Evolutionary conservation across 1,140 invertebrate genomes (phyloP), one percentile per base, ranked within the genome.

Genomic region (Hermetia illucens): DNA sequence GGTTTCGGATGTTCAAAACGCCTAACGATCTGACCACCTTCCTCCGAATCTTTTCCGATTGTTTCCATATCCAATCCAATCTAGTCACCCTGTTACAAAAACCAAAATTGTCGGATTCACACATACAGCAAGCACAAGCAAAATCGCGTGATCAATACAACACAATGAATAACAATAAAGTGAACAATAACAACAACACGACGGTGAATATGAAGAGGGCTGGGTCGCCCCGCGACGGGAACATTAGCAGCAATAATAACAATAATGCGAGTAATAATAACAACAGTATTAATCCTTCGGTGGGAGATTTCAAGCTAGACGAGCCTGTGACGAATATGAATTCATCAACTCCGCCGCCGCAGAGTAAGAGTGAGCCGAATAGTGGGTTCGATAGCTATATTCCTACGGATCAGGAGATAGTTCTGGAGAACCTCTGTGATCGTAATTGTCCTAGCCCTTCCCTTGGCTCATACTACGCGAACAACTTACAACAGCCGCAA

Each of bases 11-110:
- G 62, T 90, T 91, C 47, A 88, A 89, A 58, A 88, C 79, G 5
- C 71, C 82, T 1, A 79, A 79, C 32, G 89, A 93, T 63, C 63
- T 93, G 31, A 75, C 74, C 25, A 87, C 84, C 16, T 92, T 93
- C 54, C 63, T 93, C 3, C 84, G 86, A 61, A 77, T 94, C 65
- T 87, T 89, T 54, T 82, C 85, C 6, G 82, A 92, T 57, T 77
- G 81, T 45, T 92, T 92, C 61, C 80, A 86, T 52, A 84, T 92
- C 22, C 87, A 92, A 58, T 74, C 81, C 30, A 90, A 91, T 64
- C 67, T 89, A 48, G 87, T 92, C 43, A 85, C 81, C 19, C 55
- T 91, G 41, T 69, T 82, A 46, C 75, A 73, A 46, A 71, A 73
- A 47, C 74, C 77, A 43, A 75, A 79, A 71, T 65, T 76, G 48